Conservation (phyloP, 2,888 invertebrate genomes). For the Eupsilia transversa region DNA sequence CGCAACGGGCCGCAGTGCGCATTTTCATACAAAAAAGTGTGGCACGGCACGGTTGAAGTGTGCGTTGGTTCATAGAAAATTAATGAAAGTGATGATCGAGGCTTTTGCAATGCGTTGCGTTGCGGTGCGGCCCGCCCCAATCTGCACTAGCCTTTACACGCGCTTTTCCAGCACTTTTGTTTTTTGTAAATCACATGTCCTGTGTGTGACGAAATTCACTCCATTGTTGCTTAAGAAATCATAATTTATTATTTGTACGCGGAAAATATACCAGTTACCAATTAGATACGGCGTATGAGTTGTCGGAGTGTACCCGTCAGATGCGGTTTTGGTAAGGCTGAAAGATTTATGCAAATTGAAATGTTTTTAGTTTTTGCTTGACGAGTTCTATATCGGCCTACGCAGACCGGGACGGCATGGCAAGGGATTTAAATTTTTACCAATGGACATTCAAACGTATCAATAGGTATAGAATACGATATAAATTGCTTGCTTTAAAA, state of each 20-base stretch:
- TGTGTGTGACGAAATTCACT: slow-evolving; percentile 49
- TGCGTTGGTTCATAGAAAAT: not conserved
- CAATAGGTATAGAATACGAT: too few relatives aligned
- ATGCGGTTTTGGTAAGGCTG: not conserved
- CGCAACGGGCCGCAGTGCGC: not conserved
- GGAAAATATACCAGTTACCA: slow-evolving; percentile 32
- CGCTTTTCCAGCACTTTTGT: slow-evolving; percentile 1
- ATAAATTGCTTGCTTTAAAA: too few relatives aligned
- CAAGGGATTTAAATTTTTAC: too few relatives aligned
- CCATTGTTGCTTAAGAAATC: slow-evolving; percentile 25
- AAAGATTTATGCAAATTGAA: not conserved
- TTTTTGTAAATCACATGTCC: slow-evolving; percentile 15
- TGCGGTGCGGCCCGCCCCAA: too few relatives aligned
- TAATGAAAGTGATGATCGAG: not conserved
- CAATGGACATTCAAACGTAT: too few relatives aligned
- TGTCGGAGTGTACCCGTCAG: not conserved
- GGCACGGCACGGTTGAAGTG: too few relatives aligned
- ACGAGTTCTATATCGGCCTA: too few relatives aligned
- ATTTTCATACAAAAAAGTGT: not conserved
- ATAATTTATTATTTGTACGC: slow-evolving; percentile 35
- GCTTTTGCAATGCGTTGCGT: not conserved
- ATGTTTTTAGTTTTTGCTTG: not conserved
- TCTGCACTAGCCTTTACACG: slow-evolving; percentile 6
- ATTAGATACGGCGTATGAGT: slow-evolving; percentile 33
- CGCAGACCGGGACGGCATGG: too few relatives aligned